These are phyloP conservation scores for Drosophila anceps DNA, from an alignment of 2,888 invertebrate species.

Conservation along the genomic window DNA sequence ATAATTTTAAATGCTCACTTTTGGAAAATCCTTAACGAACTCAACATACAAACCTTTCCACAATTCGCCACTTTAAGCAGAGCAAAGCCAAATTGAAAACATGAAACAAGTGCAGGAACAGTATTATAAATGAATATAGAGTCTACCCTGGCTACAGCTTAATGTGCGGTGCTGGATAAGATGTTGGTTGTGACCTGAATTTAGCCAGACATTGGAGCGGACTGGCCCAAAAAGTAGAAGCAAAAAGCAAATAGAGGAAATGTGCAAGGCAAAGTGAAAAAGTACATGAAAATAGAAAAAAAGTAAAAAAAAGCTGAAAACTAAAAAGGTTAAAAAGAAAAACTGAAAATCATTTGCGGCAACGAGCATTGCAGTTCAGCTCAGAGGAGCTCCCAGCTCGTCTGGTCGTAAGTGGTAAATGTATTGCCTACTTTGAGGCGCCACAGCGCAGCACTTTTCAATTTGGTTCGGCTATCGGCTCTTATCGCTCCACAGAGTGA, in stretches of 20 bases:
- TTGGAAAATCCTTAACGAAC: background rate
- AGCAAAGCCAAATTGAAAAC: background rate
- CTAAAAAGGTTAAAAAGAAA: constrained; percentile 36
- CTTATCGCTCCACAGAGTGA: constrained; percentile 63
- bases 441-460: constrained; percentile 68
- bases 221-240: constrained; percentile 9
- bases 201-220: constrained; percentile 59
- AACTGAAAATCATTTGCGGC: constrained; percentile 61
- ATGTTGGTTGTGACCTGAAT: constrained; percentile 48
- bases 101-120: constrained; percentile 25
- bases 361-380: constrained; percentile 21
- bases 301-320: no score
- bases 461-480: constrained; percentile 71
- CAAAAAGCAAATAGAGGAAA: constrained; percentile 41
- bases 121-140: constrained; percentile 37
- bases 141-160: background rate
- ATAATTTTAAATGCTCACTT: background rate
- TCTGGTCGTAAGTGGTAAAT: constrained; percentile 41
- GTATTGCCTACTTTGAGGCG: constrained; percentile 70
- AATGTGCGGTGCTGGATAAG: background rate
- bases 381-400: constrained; percentile 14
- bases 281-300: constrained; percentile 10
- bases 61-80: background rate
- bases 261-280: constrained; percentile 42
- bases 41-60: background rate